Evolutionary conservation across 2,888 invertebrate genomes (phyloP), one percentile per base, ranked within the genome.

Genomic region (Chrysina gloriosa): DNA sequence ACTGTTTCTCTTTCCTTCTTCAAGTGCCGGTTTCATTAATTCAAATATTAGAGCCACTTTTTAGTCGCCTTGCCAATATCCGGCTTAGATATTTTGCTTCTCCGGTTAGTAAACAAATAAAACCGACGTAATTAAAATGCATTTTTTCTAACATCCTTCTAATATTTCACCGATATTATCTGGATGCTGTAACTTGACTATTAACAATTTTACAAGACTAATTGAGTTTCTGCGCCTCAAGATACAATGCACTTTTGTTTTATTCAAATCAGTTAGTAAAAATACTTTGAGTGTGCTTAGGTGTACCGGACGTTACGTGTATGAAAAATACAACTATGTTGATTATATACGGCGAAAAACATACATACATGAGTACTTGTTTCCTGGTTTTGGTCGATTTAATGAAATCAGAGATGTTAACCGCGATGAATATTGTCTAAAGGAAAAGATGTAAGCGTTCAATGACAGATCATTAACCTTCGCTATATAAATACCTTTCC

Each of bases 101-200:
- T 39, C 14, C 23, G 42, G 11, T 36, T 16, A 36, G 42, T 19
- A 9, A 6, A 16, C 19, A 27, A 25, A 42, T 56, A 56, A 21
- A 27, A 50, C 19, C 52, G 47, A 52, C 16, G 25, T 52, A 52
- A 61, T 61, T 61, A 61, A 61, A 42, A 61, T 42, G 39, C 39
- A 42, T 61, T 61, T 61, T 61, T 61, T 58, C 29, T 25, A 42
- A 61, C 39, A 61, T 61, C 58, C 58, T 61, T 61, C 58, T 61
- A 61, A 61, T 61, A 61, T 61, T 61, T 61, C 58, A 42, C 58
- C 21, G 42, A 61, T 61, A 25, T 14, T 27, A 27, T 61, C 58
- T 61, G 25, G 14, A 34, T 56, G 11, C 29, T 21, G 34, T 61
- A 61, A 61, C 58, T 27, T 27, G 42, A 61, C 27, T 29, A 61